phyloP scores from a whole-genome alignment of 2,113 vertebrate genomes.

The Amphiprion ocellaris region DNA sequence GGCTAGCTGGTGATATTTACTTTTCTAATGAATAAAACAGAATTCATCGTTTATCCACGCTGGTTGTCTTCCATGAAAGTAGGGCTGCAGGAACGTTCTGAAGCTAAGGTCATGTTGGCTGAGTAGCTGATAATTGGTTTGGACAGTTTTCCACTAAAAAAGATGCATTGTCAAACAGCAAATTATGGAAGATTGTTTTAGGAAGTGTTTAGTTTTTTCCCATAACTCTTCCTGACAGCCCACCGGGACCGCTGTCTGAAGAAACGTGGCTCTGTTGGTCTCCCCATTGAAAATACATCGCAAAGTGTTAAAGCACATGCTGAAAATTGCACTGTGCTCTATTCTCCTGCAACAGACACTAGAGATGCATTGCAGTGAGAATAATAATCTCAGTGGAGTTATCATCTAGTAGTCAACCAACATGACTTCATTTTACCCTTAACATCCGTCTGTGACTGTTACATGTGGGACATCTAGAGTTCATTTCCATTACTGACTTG shows the following conservation, averaged over 20 bases:
- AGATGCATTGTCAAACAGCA: slow-evolving; percentile 6
- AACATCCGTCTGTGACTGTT: slow-evolving; percentile 17
- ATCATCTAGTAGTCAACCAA: not conserved
- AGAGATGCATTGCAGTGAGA: not conserved
- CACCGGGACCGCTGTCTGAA: not conserved
- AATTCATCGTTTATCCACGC: too few relatives aligned
- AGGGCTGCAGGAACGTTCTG: too few relatives aligned
- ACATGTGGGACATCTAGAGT: slow-evolving; percentile 1
- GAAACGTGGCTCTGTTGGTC: not conserved
- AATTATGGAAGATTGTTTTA: slow-evolving; percentile 18
- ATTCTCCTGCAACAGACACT: not conserved
- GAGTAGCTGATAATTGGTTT: too few relatives aligned
- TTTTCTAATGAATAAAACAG: too few relatives aligned
- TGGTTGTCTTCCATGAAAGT: too few relatives aligned
- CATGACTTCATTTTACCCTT: slow-evolving; percentile 32
- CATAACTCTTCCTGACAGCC: slow-evolving; percentile 9
- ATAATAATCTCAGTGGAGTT: not conserved
- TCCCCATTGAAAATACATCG: not conserved
- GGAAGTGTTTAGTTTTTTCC: not conserved
- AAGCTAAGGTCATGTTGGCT: too few relatives aligned
- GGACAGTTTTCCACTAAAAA: not conserved
- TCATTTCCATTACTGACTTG: slow-evolving; percentile 13
- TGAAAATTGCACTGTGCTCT: not conserved
- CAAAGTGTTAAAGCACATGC: not conserved
- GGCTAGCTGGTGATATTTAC: too few relatives aligned